These are phyloP conservation scores for Phacellophora camtschatica DNA, from an alignment of 30 jellyfish, hydroid and myxozoan genomes.

Conservation along the genomic window DNA sequence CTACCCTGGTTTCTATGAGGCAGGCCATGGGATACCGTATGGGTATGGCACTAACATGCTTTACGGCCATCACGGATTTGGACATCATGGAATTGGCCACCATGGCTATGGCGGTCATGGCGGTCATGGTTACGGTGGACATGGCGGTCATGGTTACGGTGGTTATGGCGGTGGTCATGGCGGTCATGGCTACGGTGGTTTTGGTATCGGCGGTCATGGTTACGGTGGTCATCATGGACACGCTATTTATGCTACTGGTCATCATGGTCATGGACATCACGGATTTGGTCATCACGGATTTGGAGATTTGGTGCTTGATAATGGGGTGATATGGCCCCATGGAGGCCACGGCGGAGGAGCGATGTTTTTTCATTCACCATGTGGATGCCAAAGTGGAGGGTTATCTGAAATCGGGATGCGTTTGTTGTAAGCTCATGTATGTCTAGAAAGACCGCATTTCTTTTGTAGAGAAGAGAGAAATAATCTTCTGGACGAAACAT, in stretches of 20 bases:
- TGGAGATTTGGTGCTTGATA: conserved; percentile 34
- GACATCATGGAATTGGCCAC: conserved; percentile 25
- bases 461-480: too few relatives aligned
- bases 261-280: conserved; percentile 4
- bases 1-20: conserved; percentile 70
- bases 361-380: conserved; percentile 25
- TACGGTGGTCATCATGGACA: conserved; percentile 2
- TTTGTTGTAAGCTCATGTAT: too few relatives aligned
- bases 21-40: conserved; percentile 69
- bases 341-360: neutral
- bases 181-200: conserved; percentile 37
- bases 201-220: conserved; percentile 28
- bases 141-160: neutral
- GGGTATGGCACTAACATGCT: conserved; percentile 34
- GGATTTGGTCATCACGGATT: neutral
- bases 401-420: neutral
- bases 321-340: conserved; percentile 60
- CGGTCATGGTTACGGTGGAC: conserved; percentile 12
- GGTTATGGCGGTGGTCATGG: conserved; percentile 37
- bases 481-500: too few relatives aligned
- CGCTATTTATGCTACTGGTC: neutral
- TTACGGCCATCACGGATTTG: conserved; percentile 27
- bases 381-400: conserved; percentile 41
- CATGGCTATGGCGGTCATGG: conserved; percentile 15
- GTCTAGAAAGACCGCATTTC: too few relatives aligned